A percentile compares a stretch with the other conserved stretches of the same genome.
Evolutionary conservation across 2,797 vertebrate species (phyloP).

Genomic region (Gymnodraco acuticeps): DNA sequence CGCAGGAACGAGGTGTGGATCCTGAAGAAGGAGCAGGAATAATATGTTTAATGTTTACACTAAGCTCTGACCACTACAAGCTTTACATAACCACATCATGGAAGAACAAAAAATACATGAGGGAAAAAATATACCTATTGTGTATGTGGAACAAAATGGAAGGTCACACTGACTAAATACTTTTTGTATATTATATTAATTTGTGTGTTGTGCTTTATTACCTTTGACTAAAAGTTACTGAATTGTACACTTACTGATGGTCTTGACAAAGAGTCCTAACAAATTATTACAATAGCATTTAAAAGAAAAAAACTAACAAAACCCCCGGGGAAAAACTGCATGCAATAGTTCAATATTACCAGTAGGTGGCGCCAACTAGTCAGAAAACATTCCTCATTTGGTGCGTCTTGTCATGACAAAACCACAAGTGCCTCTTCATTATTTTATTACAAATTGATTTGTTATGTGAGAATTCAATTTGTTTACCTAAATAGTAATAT

Average conservation of each 20-base stretch:
- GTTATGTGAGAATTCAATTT: neutral
- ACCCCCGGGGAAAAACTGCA: neutral
- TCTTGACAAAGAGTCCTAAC: slow-evolving; percentile 3
- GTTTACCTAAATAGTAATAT: neutral
- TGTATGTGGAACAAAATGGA: neutral
- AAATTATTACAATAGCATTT: neutral
- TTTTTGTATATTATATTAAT: neutral
- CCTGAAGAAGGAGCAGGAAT: slow-evolving; percentile 72
- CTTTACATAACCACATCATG: neutral
- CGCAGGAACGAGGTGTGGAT: slow-evolving; percentile 89
- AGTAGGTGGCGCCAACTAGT: slow-evolving; percentile 52
- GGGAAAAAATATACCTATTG: too few relatives aligned
- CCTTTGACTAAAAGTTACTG: slow-evolving; percentile 26
- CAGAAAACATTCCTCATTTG: neutral
- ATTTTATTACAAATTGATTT: too few relatives aligned
- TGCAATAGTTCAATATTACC: neutral
- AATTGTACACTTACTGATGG: neutral
- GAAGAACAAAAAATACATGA: neutral
- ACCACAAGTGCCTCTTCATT: slow-evolving; percentile 39
- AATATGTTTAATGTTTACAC: neutral
- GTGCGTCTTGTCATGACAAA: neutral
- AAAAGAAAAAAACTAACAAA: neutral
- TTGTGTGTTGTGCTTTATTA: neutral
- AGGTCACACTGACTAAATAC: neutral
- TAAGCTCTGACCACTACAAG: neutral